These are phyloP conservation scores for Dione vanillae DNA, from an alignment of 2,888 invertebrate species.

Conservation along the genomic window DNA sequence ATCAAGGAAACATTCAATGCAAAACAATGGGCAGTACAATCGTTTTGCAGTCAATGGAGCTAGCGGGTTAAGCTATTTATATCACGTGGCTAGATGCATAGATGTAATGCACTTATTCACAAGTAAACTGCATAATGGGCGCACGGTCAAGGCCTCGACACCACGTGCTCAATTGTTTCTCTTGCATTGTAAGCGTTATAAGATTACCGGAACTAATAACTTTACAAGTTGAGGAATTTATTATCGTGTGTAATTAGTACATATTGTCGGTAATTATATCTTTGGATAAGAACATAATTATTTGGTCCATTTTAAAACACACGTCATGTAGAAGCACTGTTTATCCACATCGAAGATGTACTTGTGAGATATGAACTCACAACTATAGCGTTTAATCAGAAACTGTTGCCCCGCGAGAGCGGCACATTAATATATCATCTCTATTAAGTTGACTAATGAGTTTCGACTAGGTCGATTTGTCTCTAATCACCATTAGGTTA, in stretches of 20 bases:
- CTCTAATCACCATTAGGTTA: constrained; percentile 19
- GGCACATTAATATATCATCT: neutral
- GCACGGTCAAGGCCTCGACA: constrained; percentile 79
- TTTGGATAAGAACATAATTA: too few species aligned
- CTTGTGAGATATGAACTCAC: neutral
- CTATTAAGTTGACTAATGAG: constrained; percentile 23
- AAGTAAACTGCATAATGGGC: constrained; percentile 80
- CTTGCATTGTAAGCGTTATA: constrained; percentile 25
- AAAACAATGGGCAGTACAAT: constrained; percentile 40
- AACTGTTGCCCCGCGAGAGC: neutral
- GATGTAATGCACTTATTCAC: constrained; percentile 78
- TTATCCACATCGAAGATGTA: neutral
- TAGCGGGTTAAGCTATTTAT: constrained; percentile 48
- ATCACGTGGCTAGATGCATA: constrained; percentile 44
- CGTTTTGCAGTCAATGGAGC: constrained; percentile 42
- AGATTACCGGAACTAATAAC: constrained; percentile 25
- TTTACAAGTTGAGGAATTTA: neutral
- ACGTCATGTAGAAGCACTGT: too few species aligned
- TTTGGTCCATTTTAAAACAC: too few species aligned
- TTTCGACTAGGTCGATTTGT: constrained; percentile 12
- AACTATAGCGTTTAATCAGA: neutral
- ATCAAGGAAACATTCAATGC: constrained; percentile 27
- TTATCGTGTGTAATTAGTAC: too few species aligned
- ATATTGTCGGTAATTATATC: too few species aligned
- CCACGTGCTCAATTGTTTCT: constrained; percentile 76